phyloP scores from a whole-genome alignment of 2,113 vertebrate species.

The Osmerus eperlanus region DNA sequence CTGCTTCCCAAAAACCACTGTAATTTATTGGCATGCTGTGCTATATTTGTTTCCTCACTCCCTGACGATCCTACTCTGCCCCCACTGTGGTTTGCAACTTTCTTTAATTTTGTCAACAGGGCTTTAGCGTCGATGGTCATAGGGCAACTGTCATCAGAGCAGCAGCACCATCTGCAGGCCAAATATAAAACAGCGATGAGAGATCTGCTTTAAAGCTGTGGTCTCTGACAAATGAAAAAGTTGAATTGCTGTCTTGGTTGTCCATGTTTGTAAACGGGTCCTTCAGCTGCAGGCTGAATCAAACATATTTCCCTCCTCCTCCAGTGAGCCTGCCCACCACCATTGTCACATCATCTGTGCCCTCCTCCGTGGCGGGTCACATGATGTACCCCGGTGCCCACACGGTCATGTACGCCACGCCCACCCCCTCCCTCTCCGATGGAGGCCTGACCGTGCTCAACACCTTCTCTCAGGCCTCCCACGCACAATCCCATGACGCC shows the following conservation, averaged over 20 bases:
- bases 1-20: too few species aligned
- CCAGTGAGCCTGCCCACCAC: constrained; percentile 82
- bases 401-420: constrained; percentile 86
- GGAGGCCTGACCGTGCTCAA: constrained; percentile 88
- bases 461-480: constrained; percentile 82
- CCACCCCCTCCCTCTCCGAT: constrained; percentile 80
- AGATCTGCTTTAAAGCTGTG: background rate
- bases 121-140: too few species aligned
- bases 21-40: too few species aligned
- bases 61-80: too few species aligned
- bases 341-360: constrained; percentile 83
- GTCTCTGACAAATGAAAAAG: background rate
- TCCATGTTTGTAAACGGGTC: too few species aligned
- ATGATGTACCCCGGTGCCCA: constrained; percentile 93
- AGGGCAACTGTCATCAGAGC: background rate
- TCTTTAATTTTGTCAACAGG: too few species aligned
- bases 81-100: too few species aligned
- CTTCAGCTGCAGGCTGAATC: background rate
- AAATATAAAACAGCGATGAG: background rate
- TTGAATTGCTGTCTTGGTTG: too few species aligned
- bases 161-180: constrained; percentile 1
- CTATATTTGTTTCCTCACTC: too few species aligned
- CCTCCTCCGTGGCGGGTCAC: constrained; percentile 86
- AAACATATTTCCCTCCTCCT: constrained; percentile 14
- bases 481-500: constrained; percentile 81